A percentile compares a stretch with the other conserved stretches of the same genome.
Evolutionary conservation across 1,140 invertebrate genomes (phyloP).

Genomic region (Aphelenchoides fujianensis): DNA sequence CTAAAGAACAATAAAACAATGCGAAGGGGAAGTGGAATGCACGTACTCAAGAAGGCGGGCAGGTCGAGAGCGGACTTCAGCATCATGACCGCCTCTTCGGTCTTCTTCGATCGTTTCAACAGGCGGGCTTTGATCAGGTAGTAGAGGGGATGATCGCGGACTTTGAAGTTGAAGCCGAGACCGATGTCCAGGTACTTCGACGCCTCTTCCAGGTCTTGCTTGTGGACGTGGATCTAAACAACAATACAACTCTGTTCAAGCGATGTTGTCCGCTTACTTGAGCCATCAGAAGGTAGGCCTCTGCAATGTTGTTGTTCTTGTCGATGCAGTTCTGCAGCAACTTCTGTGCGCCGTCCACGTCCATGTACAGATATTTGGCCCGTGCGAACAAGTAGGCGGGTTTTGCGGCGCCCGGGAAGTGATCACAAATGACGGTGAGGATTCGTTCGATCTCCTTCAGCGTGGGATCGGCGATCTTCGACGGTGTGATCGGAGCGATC

Average conservation of each 20-base stretch:
- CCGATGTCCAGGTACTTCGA: slow-evolving; percentile 52
- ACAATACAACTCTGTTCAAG: not conserved
- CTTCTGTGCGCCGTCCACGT: slow-evolving; percentile 70
- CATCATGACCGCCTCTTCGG: slow-evolving; percentile 74
- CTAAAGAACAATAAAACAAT: slow-evolving; percentile 29
- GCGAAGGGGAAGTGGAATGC: not conserved
- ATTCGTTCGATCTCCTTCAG: slow-evolving; percentile 69
- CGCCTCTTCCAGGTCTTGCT: slow-evolving; percentile 48
- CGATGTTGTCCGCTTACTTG: slow-evolving; percentile 65
- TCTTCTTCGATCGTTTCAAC: slow-evolving; percentile 74
- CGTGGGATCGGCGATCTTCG: slow-evolving; percentile 64
- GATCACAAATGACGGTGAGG: slow-evolving; percentile 73
- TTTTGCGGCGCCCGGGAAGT: slow-evolving; percentile 73
- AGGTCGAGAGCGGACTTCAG: slow-evolving; percentile 72
- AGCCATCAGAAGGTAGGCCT: slow-evolving; percentile 81
- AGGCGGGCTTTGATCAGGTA: slow-evolving; percentile 80
- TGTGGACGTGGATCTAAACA: slow-evolving; percentile 44
- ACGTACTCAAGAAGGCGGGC: slow-evolving; percentile 54
- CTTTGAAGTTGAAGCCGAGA: slow-evolving; percentile 70
- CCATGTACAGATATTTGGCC: slow-evolving; percentile 75
- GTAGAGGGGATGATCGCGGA: slow-evolving; percentile 81
- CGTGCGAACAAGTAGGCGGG: slow-evolving; percentile 76
- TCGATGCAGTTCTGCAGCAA: slow-evolving; percentile 75
- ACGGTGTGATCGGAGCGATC: slow-evolving; percentile 69
- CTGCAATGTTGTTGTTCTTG: slow-evolving; percentile 73